Conservation (phyloP, 2,888 invertebrate genomes). For the Nemotelus pantherinus region DNA sequence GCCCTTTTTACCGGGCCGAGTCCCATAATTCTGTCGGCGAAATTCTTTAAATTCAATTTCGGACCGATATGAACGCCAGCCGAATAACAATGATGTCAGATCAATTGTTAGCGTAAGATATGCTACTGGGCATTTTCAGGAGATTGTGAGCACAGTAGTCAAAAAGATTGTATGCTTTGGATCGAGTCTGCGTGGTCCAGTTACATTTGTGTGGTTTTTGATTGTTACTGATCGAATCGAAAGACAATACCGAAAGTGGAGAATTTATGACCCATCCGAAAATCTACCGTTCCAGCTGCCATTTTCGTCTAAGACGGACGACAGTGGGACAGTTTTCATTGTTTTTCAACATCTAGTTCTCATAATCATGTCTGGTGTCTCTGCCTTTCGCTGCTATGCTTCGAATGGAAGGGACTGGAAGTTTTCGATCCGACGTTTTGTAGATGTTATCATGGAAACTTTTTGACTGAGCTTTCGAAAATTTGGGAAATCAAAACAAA, state of each 20-base stretch:
- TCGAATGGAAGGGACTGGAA: too few relatives aligned
- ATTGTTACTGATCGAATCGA: constrained; percentile 21
- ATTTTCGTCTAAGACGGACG: constrained; percentile 44
- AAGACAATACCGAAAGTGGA: constrained; percentile 50
- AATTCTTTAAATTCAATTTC: constrained; percentile 48
- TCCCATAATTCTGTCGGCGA: constrained; percentile 40
- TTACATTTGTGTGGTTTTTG: constrained; percentile 29
- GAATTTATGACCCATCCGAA: constrained; percentile 48
- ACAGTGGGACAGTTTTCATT: constrained; percentile 21
- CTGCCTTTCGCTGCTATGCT: too few relatives aligned
- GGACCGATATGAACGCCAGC: constrained; percentile 45
- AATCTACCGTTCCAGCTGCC: constrained; percentile 50
- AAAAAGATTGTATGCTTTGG: constrained; percentile 23
- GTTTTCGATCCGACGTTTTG: too few relatives aligned
- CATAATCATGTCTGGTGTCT: too few relatives aligned
- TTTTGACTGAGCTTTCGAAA: too few relatives aligned
- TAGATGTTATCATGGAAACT: too few relatives aligned
- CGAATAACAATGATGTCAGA: constrained; percentile 49
- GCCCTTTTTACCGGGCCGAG: constrained; percentile 22
- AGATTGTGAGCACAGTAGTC: constrained; percentile 24
- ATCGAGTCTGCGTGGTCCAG: constrained; percentile 41
- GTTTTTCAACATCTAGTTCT: constrained; percentile 7
- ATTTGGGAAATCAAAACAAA: too few relatives aligned
- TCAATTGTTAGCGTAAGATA: constrained; percentile 38
- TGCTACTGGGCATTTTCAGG: not conserved